These are phyloP conservation scores for Corythornis cristatus DNA, from an alignment of 2,113 vertebrate species.

Conservation along the genomic window DNA sequence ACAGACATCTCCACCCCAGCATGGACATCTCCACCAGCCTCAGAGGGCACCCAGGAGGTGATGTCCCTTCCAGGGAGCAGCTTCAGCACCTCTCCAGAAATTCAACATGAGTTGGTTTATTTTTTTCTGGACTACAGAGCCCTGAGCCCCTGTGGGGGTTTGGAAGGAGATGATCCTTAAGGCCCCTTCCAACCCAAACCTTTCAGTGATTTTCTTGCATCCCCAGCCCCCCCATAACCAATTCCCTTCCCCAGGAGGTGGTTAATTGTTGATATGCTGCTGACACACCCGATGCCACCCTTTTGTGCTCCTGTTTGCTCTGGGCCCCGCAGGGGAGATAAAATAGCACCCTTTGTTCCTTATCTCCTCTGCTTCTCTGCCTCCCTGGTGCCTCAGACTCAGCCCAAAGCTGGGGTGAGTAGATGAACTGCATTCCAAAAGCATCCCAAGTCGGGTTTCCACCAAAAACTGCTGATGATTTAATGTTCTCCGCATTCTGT, in stretches of 20 bases:
- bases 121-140: not conserved
- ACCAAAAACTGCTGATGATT: not conserved
- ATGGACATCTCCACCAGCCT: not conserved
- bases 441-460: not conserved
- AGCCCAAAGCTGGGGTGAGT: not conserved
- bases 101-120: not conserved
- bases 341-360: conserved; percentile 46
- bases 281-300: accelerated
- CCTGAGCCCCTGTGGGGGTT: not conserved
- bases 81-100: not conserved
- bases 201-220: not conserved
- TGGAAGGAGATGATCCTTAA: no score
- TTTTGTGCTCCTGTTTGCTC: not conserved
- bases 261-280: not conserved
- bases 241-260: not conserved
- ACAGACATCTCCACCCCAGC: no score
- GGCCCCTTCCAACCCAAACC: no score
- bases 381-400: not conserved
- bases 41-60: not conserved
- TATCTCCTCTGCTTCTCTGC: conserved; percentile 26
- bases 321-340: not conserved
- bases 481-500: not conserved
- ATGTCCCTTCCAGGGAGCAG: accelerated
- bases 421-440: not conserved
- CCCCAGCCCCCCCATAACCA: accelerated